phyloP scores from a whole-genome alignment of 2,888 invertebrate genomes.

The Orthosia cruda region DNA sequence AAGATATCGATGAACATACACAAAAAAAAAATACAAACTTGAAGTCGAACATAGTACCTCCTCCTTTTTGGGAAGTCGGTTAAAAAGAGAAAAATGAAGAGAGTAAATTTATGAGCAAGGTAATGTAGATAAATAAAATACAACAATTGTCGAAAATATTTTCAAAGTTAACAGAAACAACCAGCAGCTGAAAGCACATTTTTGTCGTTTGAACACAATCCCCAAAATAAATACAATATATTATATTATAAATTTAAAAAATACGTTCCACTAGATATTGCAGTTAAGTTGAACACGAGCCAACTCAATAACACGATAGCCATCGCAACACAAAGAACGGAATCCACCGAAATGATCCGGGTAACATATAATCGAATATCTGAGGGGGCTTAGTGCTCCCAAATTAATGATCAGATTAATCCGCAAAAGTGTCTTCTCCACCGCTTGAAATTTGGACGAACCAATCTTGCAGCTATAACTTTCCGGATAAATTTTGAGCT shows the following conservation, averaged over 20 bases:
- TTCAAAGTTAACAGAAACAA: constrained; percentile 7
- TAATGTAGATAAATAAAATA: constrained; percentile 3
- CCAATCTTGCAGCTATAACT: constrained; percentile 78
- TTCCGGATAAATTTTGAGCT: constrained; percentile 80
- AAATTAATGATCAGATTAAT: constrained; percentile 76
- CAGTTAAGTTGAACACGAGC: constrained; percentile 68
- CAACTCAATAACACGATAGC: constrained; percentile 70
- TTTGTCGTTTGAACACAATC: constrained; percentile 10
- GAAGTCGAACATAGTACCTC: too few species aligned
- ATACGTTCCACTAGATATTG: constrained; percentile 42
- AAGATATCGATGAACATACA: too few species aligned
- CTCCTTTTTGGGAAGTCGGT: too few species aligned
- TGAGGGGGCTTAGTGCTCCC: constrained; percentile 60
- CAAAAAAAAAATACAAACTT: too few species aligned
- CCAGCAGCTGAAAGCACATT: not conserved
- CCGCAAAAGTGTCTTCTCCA: constrained; percentile 74
- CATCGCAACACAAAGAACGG: constrained; percentile 64
- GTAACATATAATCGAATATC: constrained; percentile 70
- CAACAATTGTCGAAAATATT: constrained; percentile 15
- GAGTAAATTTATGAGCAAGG: not conserved
- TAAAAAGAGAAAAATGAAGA: too few species aligned
- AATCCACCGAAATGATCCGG: constrained; percentile 59
- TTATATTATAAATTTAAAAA: constrained; percentile 51
- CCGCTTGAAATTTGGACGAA: constrained; percentile 67
- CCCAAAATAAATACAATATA: constrained; percentile 30